A percentile compares a stretch with the other conserved stretches of the same genome.
Evolutionary conservation across 2,888 invertebrate genomes (phyloP).

Genomic region (Macrosoma leucophasiata): DNA sequence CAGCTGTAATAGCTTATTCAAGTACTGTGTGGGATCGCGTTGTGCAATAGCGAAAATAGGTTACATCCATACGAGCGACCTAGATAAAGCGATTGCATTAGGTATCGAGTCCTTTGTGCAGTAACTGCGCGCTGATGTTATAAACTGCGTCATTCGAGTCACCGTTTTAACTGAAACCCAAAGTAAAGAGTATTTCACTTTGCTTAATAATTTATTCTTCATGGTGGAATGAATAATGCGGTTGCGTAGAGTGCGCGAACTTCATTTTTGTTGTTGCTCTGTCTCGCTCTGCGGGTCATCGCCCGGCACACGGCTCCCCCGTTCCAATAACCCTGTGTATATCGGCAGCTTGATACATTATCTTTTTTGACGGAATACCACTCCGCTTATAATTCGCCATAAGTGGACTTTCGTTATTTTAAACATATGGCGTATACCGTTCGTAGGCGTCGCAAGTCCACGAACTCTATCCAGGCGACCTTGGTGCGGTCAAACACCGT

Average conservation of each 20-base stretch:
- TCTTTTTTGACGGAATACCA: conserved; percentile 34
- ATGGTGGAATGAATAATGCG: conserved; percentile 14
- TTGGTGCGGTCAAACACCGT: conserved; percentile 63
- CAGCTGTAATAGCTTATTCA: conserved; percentile 39
- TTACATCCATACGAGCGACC: conserved; percentile 48
- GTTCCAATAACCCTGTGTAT: conserved; percentile 65
- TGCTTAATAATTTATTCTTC: conserved; percentile 16
- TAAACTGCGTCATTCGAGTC: conserved; percentile 12
- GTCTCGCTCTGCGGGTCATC: conserved; percentile 69
- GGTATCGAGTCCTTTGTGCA: conserved; percentile 38
- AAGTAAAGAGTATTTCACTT: too few species aligned
- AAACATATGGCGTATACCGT: conserved; percentile 16
- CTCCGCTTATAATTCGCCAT: too few species aligned
- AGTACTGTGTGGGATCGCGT: conserved; percentile 40
- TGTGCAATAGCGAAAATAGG: conserved; percentile 57
- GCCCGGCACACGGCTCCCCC: conserved; percentile 60
- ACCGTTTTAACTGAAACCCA: not conserved
- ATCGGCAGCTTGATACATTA: conserved; percentile 44
- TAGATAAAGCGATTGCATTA: conserved; percentile 40
- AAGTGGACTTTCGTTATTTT: conserved; percentile 10
- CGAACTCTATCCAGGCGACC: conserved; percentile 59
- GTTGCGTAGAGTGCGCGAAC: conserved; percentile 48
- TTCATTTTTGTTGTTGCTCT: conserved; percentile 71
- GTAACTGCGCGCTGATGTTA: conserved; percentile 31
- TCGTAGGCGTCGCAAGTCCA: conserved; percentile 46